Conservation (phyloP, 1,140 invertebrate genomes). For the Tribolium madens region DNA sequence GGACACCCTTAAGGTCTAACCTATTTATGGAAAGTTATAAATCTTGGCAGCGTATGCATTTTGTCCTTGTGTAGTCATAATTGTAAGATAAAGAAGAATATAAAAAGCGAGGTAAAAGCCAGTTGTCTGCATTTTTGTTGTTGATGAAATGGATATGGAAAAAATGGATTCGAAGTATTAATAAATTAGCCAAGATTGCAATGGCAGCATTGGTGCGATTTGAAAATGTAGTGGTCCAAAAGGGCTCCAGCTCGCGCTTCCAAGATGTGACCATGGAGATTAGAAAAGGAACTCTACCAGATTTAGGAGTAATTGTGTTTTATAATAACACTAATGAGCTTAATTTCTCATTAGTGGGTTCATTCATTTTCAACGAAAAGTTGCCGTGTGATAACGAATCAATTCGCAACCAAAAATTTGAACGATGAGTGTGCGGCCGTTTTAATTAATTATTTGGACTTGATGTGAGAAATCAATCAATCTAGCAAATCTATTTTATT, state of each 20-base stretch:
- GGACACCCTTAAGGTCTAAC: no score
- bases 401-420: neutral
- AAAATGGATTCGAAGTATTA: neutral
- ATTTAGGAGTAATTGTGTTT: no score
- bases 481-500: slow-evolving; percentile 13
- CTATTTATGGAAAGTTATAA: no score
- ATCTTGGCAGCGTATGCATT: no score
- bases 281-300: no score
- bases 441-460: slow-evolving; percentile 22
- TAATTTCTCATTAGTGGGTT: neutral
- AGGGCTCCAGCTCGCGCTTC: no score
- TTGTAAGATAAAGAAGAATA: no score
- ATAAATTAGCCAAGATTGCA: neutral
- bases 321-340: neutral
- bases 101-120: no score
- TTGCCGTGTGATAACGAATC: neutral
- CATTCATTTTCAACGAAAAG: neutral
- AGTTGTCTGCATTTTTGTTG: no score
- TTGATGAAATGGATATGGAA: slow-evolving; percentile 12
- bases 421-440: slow-evolving; percentile 1
- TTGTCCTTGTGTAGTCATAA: no score
- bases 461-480: neutral
- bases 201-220: neutral
- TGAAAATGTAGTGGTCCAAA: no score
- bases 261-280: no score